A percentile compares a stretch with the other conserved stretches of the same genome.
These are phyloP conservation scores for Seira musarum DNA, from an alignment of 2,888 invertebrate species.

Conservation along the genomic window DNA sequence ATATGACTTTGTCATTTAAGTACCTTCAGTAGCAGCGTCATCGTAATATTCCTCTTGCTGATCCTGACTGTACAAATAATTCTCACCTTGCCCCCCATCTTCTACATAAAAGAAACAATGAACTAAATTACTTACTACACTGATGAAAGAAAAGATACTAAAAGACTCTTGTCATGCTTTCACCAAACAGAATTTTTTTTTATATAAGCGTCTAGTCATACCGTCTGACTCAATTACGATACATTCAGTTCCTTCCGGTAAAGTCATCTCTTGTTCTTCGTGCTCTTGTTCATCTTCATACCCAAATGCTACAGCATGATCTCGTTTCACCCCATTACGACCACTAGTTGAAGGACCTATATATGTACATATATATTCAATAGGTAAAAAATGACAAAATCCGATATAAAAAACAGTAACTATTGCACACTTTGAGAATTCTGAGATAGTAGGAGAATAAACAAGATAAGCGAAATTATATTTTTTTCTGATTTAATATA, in stretches of 20 bases:
- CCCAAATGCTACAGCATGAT: constrained; percentile 40
- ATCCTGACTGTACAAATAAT: constrained; percentile 27
- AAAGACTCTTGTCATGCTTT: too few relatives aligned
- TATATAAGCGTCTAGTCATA: too few relatives aligned
- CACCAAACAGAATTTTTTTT: too few relatives aligned
- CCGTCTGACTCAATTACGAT: constrained; percentile 49
- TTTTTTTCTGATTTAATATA: too few relatives aligned
- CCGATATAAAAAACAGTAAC: too few relatives aligned
- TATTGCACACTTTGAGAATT: too few relatives aligned
- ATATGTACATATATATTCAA: too few relatives aligned
- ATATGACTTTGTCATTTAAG: background rate
- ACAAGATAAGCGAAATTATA: too few relatives aligned
- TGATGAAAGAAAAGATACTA: too few relatives aligned
- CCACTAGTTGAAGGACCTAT: background rate
- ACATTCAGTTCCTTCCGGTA: constrained; percentile 50
- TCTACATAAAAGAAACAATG: constrained; percentile 19
- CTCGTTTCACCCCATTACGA: constrained; percentile 36
- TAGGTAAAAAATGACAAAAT: too few relatives aligned
- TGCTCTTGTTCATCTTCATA: constrained; percentile 26
- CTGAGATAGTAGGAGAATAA: too few relatives aligned
- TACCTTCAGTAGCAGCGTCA: constrained; percentile 29
- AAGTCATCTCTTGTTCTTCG: constrained; percentile 23
- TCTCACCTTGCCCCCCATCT: constrained; percentile 42
- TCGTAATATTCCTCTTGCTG: constrained; percentile 30
- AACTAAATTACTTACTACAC: too few relatives aligned